Base-by-base conservation (phyloP, 2,888 invertebrate genomes). In the Neelides folsomi region DNA sequence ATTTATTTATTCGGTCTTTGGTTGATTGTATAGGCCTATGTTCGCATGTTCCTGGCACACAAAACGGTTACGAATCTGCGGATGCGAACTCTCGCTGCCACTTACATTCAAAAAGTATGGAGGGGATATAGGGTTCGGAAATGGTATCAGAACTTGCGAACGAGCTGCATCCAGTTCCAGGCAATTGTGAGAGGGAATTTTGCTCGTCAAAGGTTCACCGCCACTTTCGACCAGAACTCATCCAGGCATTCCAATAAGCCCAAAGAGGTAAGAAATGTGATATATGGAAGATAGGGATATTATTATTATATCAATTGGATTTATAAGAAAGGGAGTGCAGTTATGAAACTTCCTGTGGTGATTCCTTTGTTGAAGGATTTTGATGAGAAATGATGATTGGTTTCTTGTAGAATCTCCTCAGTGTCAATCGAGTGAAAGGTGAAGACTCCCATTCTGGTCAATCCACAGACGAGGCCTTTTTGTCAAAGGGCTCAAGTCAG, bases 91-190 rank as follows among this genome's bases (percentile, higher is more conserved):
- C 57, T 70, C 47, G 74, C 76, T 5, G 72, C 74, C n/a, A 66
- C 72, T 12, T 79, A 79, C 48, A 81, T 94, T 49, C 93, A 94
- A 69, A 77, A 83, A 45, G 77, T 77, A 67, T 90, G 85, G 82
- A 76, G 85, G 51, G 80, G 82, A 19, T 79, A 79, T 63, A 76
- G 76, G 52, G 77, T 76, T 27, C 76, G 82, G 2, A 74, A 75
- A 47, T 82, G 82, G 79, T 83, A 79, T 69, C 71, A 76, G 54
- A 78, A 78, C 53, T 70, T 88, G 8, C 76, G 77, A 43, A 67
- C 69, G 8, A 77, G 78, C 6, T 69, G 81, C 13, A 68, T 82
- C 4, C 67, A 71, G 15, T 78, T 90, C 67, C 88, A 90, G 69
- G 81, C 86, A 1, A 76, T 77, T 61, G 79, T 81, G 8, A 72